These are phyloP conservation scores for Saimiri boliviensis DNA, from an alignment of 2,113 vertebrate genomes.

Conservation along the genomic window DNA sequence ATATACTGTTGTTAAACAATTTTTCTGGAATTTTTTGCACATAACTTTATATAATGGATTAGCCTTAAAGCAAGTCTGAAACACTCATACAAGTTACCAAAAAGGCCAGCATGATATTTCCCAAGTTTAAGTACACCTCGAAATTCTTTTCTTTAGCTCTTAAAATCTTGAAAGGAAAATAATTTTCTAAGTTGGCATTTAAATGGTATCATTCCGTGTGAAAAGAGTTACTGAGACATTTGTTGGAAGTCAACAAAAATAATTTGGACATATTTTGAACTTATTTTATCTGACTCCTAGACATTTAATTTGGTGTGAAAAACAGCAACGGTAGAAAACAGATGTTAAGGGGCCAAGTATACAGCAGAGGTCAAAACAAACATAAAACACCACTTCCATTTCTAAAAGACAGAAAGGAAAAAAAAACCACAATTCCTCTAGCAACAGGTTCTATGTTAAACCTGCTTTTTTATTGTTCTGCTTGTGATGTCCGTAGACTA, in stretches of 20 bases:
- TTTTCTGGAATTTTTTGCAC: constrained; percentile 71
- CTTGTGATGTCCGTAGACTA: constrained; percentile 87
- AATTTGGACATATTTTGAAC: constrained; percentile 87
- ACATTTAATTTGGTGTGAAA: constrained; percentile 91
- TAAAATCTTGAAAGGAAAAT: constrained; percentile 75
- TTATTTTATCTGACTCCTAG: constrained; percentile 88
- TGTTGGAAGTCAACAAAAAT: constrained; percentile 85
- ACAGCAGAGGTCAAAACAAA: constrained; percentile 88
- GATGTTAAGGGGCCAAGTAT: constrained; percentile 87
- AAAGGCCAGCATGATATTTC: constrained; percentile 74
- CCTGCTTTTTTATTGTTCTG: constrained; percentile 88
- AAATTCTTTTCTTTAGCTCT: constrained; percentile 76
- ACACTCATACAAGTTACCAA: constrained; percentile 56
- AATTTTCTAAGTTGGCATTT: constrained; percentile 78
- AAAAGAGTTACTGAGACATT: constrained; percentile 82
- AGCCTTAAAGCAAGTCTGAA: constrained; percentile 72
- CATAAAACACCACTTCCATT: constrained; percentile 85
- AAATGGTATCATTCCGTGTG: constrained; percentile 70
- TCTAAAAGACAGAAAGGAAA: constrained; percentile 55
- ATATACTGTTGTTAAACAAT: constrained; percentile 79
- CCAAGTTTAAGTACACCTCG: constrained; percentile 70
- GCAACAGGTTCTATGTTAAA: constrained; percentile 89
- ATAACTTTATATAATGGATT: constrained; percentile 58
- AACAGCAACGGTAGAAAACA: constrained; percentile 88
- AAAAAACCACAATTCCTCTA: constrained; percentile 79